These are phyloP conservation scores for Aldabrachelys gigantea DNA, from an alignment of 2,113 vertebrate species.

Conservation along the genomic window DNA sequence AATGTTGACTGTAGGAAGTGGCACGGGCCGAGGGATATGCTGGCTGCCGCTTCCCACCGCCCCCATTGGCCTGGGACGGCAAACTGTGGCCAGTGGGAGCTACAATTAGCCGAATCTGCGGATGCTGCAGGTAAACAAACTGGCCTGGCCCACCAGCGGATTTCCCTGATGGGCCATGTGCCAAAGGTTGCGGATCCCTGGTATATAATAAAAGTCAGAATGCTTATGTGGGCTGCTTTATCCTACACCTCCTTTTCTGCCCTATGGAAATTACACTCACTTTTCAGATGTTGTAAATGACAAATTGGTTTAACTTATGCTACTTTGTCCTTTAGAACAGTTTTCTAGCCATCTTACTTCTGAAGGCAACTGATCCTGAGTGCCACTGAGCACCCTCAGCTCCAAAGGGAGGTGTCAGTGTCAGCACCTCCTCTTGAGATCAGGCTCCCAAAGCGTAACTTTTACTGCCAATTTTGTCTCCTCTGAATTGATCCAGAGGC, in stretches of 20 bases:
- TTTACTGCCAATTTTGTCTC: neutral
- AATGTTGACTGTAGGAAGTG: too few relatives aligned
- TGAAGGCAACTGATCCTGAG: too few relatives aligned
- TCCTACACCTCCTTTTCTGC: neutral
- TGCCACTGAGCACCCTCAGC: neutral
- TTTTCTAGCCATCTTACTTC: neutral
- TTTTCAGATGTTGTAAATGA: neutral
- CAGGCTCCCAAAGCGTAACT: neutral
- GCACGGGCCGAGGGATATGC: too few relatives aligned
- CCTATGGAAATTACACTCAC: neutral
- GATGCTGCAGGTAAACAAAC: too few relatives aligned
- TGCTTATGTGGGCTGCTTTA: fast-evolving
- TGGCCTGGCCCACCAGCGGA: too few relatives aligned
- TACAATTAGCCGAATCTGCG: too few relatives aligned
- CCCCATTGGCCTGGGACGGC: too few relatives aligned
- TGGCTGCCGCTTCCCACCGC: too few relatives aligned
- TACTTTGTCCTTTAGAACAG: neutral
- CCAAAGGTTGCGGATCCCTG: too few relatives aligned
- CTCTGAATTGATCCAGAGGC: fast-evolving
- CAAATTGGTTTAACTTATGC: neutral
- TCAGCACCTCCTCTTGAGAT: neutral
- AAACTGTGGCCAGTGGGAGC: too few relatives aligned
- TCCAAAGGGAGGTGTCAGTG: neutral
- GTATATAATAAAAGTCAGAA: neutral
- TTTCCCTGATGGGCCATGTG: too few relatives aligned